Evolutionary conservation across 2,797 vertebrate genomes (phyloP).

Genomic region (Furcifer pardalis): DNA sequence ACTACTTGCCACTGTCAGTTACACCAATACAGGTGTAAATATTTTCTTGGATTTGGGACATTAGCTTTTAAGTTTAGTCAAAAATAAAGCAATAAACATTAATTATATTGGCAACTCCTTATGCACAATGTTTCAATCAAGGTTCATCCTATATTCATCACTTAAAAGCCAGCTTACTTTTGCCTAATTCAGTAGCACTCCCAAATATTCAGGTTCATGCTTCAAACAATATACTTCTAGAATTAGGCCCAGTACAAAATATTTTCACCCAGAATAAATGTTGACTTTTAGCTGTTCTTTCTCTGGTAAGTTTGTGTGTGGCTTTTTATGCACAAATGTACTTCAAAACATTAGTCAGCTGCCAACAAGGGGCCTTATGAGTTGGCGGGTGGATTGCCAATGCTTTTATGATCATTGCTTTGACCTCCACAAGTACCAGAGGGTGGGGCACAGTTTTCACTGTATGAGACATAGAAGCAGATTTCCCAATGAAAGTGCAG

Average conservation of each 20-base stretch:
- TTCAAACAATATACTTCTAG: neutral
- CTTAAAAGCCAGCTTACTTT: neutral
- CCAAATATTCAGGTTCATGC: neutral
- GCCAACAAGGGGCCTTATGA: no score
- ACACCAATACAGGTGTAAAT: no score
- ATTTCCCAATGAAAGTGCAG: neutral
- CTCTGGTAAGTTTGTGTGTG: neutral
- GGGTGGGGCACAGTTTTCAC: neutral
- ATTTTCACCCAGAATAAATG: no score
- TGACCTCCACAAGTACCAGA: neutral
- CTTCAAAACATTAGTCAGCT: neutral
- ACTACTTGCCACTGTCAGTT: no score
- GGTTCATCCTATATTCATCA: neutral
- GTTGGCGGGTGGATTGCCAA: neutral
- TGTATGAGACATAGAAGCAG: neutral
- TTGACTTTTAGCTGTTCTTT: neutral
- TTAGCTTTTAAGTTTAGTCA: neutral
- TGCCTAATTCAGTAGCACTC: neutral
- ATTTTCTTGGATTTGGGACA: no score
- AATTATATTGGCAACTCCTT: neutral
- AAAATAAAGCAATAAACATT: constrained; percentile 3
- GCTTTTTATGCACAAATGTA: neutral
- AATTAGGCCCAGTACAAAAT: neutral
- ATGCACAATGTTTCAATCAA: neutral
- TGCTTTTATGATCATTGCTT: neutral